These are phyloP conservation scores for Microtus ochrogaster DNA, from an alignment of 2,113 vertebrate genomes.

Conservation along the genomic window DNA sequence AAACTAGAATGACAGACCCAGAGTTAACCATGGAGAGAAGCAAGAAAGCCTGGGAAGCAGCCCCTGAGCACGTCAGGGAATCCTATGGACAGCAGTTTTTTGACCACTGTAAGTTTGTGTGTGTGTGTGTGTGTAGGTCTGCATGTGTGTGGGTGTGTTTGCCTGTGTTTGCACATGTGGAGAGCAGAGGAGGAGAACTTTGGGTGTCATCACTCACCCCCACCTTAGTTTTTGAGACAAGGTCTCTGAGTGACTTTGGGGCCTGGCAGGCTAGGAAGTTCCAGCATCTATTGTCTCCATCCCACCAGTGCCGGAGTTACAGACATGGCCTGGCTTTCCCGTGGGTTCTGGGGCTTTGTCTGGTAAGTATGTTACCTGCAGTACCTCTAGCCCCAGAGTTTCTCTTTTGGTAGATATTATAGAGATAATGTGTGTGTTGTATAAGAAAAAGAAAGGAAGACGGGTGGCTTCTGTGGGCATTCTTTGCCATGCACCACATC, in stretches of 20 bases:
- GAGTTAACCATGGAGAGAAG: fast-evolving
- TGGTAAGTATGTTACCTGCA: not conserved
- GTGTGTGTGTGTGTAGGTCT: not conserved
- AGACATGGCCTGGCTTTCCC: not conserved
- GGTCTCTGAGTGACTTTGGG: not conserved
- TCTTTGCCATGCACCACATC: not conserved
- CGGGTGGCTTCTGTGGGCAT: not conserved
- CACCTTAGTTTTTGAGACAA: not conserved
- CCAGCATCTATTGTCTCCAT: too few relatives aligned
- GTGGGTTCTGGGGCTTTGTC: not conserved
- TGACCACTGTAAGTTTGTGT: conserved; percentile 74
- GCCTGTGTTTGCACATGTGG: not conserved
- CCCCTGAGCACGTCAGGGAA: conserved; percentile 80
- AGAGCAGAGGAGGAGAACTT: not conserved
- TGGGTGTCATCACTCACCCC: not conserved
- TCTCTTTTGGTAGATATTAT: not conserved
- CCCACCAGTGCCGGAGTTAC: not conserved
- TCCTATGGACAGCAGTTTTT: conserved; percentile 84
- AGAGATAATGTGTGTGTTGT: not conserved
- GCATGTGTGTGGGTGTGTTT: not conserved
- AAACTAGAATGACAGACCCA: conserved; percentile 60
- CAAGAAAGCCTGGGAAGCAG: conserved; percentile 78
- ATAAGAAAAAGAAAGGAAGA: not conserved
- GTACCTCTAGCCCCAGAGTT: not conserved
- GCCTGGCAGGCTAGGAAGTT: not conserved